Conservation (phyloP, 1,140 invertebrate species). For the Bombus balteatus region DNA sequence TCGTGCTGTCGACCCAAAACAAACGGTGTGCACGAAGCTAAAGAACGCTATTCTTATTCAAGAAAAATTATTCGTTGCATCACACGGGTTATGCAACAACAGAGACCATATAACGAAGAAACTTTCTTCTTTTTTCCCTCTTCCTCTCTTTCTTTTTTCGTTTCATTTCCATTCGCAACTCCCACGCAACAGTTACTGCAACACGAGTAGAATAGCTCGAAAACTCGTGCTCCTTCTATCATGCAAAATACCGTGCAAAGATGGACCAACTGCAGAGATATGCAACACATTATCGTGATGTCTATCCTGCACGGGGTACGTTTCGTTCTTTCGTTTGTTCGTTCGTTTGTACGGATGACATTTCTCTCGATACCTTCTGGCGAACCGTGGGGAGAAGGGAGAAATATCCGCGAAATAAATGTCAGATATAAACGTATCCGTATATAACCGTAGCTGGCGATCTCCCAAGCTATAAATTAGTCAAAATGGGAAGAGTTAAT, state of each 20-base stretch:
- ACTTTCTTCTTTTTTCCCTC: not conserved
- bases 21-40: too few relatives aligned
- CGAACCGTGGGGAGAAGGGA: not conserved
- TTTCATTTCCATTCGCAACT: not conserved
- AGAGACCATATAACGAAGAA: not conserved
- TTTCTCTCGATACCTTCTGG: constrained; percentile 16
- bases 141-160: not conserved
- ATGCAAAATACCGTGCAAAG: not conserved
- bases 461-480: constrained; percentile 43
- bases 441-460: constrained; percentile 9
- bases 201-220: not conserved
- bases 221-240: not conserved
- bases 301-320: not conserved
- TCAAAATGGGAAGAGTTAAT: constrained; percentile 41
- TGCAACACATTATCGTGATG: constrained; percentile 16
- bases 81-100: not conserved
- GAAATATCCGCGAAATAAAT: constrained; percentile 25
- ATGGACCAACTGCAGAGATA: not conserved
- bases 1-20: too few relatives aligned
- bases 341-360: not conserved
- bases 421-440: constrained; percentile 36
- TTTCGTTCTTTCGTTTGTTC: not conserved
- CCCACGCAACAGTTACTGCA: not conserved
- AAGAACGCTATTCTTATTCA: not conserved
- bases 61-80: constrained; percentile 20